phyloP scores from a whole-genome alignment of 1,140 invertebrate genomes.

The Caerostris extrusa region DNA sequence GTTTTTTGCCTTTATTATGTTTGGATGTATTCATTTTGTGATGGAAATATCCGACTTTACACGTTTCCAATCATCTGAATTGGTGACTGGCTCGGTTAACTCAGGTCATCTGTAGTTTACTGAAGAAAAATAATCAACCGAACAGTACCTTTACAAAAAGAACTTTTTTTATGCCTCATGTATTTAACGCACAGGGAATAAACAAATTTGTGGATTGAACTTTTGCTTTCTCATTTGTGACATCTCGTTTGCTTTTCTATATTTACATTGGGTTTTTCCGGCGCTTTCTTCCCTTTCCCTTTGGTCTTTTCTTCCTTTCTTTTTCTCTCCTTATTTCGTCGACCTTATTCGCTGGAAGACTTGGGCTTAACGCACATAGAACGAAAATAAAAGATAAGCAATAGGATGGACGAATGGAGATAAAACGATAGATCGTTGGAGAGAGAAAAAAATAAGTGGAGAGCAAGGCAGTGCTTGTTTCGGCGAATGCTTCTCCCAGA shows the following conservation, averaged over 20 bases:
- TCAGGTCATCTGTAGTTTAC: too few relatives aligned
- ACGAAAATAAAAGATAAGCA: constrained; percentile 64
- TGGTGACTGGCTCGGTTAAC: too few relatives aligned
- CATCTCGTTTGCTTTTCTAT: constrained; percentile 37
- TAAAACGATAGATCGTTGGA: constrained; percentile 61
- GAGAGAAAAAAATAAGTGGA: neutral
- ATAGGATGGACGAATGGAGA: constrained; percentile 69
- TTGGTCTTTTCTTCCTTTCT: neutral
- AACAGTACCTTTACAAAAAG: neutral
- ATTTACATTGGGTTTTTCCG: constrained; percentile 46
- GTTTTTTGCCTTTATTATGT: too few relatives aligned
- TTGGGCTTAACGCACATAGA: constrained; percentile 29
- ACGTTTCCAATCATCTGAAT: too few relatives aligned
- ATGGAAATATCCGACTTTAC: too few relatives aligned
- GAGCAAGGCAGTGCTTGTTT: constrained; percentile 23
- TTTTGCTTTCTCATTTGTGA: constrained; percentile 31
- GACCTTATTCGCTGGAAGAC: constrained; percentile 31
- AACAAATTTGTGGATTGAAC: constrained; percentile 32
- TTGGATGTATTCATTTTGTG: too few relatives aligned
- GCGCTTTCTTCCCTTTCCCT: neutral
- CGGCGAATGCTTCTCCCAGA: constrained; percentile 37
- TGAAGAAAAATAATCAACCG: neutral
- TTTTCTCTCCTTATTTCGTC: constrained; percentile 25
- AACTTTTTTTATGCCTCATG: neutral
- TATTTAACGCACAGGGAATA: constrained; percentile 9